Percentiles rank a stretch among this genome's conserved stretches.
phyloP scores from a whole-genome alignment of 2,113 vertebrate genomes.

The Atractosteus spatula region DNA sequence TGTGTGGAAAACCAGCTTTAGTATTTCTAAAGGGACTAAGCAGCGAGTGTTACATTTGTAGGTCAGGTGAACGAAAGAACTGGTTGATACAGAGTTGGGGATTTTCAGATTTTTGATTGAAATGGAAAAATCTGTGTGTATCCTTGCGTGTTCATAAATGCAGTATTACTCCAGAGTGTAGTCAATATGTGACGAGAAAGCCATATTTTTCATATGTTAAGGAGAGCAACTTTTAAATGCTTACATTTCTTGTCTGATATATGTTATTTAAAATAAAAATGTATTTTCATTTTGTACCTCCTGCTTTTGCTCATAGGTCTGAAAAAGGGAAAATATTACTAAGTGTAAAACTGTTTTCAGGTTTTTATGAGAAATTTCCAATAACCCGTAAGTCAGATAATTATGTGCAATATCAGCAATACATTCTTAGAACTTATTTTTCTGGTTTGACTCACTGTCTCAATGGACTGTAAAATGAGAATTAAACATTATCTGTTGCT shows the following conservation, averaged over 20 bases:
- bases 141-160: conserved; percentile 24
- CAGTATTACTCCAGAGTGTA: conserved; percentile 41
- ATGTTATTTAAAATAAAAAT: conserved; percentile 26
- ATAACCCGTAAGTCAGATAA: too few relatives aligned
- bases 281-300: conserved; percentile 17
- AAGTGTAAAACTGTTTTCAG: too few relatives aligned
- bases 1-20: background rate
- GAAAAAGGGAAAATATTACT: too few relatives aligned
- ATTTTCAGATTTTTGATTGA: conserved; percentile 1
- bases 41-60: conserved; percentile 5
- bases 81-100: conserved; percentile 19
- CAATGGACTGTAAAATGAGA: too few relatives aligned
- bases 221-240: conserved; percentile 9
- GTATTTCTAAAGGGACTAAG: conserved; percentile 23
- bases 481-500: too few relatives aligned
- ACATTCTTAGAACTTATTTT: too few relatives aligned
- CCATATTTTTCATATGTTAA: conserved; percentile 18
- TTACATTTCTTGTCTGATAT: conserved; percentile 15
- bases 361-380: too few relatives aligned
- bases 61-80: conserved; percentile 27
- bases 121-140: conserved; percentile 29
- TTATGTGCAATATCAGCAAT: too few relatives aligned
- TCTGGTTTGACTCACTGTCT: too few relatives aligned
- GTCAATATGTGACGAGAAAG: conserved; percentile 23
- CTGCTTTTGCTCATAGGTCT: background rate